Conservation (phyloP, 2,888 invertebrate species). For the Ophion costatus region DNA sequence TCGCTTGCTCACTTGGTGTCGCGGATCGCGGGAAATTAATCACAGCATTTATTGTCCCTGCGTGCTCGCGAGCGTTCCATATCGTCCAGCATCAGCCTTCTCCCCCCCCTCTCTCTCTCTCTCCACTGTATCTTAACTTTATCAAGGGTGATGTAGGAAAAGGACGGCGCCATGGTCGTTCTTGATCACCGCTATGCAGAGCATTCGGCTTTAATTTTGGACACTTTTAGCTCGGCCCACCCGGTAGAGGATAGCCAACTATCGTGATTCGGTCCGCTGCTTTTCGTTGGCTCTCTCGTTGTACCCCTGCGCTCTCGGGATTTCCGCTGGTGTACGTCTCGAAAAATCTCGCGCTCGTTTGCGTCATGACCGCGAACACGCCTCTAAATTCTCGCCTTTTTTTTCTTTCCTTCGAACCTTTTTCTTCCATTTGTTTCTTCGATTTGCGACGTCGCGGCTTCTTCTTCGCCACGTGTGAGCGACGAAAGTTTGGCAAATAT, state of each 20-base stretch:
- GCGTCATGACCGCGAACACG: conserved; percentile 53
- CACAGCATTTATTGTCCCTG: conserved; percentile 74
- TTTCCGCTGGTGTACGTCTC: conserved; percentile 16
- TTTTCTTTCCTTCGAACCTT: background rate
- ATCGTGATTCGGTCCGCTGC: conserved; percentile 71
- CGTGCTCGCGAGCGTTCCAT: conserved; percentile 47
- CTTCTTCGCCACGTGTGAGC: conserved; percentile 24
- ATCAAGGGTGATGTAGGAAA: conserved; percentile 39
- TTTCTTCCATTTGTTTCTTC: conserved; percentile 11
- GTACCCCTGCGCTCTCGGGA: conserved; percentile 42
- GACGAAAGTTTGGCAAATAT: conserved; percentile 46
- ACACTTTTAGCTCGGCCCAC: conserved; percentile 70
- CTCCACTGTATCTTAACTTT: conserved; percentile 9
- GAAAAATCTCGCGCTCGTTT: conserved; percentile 44
- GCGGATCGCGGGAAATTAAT: conserved; percentile 75
- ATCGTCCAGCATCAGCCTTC: conserved; percentile 32
- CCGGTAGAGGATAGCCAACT: conserved; percentile 71
- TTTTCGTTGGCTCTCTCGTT: conserved; percentile 62
- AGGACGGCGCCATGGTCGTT: conserved; percentile 39
- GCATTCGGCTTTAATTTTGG: conserved; percentile 69
- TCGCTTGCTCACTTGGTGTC: conserved; percentile 58
- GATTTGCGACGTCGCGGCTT: background rate
- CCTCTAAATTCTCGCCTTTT: conserved; percentile 31
- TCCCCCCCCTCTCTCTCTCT: conserved; percentile 7
- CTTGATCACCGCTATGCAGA: conserved; percentile 58